A percentile compares a stretch with the other conserved stretches of the same genome.
Conservation (phyloP, 2,888 invertebrate species). For the Limenitis arthemis region DNA sequence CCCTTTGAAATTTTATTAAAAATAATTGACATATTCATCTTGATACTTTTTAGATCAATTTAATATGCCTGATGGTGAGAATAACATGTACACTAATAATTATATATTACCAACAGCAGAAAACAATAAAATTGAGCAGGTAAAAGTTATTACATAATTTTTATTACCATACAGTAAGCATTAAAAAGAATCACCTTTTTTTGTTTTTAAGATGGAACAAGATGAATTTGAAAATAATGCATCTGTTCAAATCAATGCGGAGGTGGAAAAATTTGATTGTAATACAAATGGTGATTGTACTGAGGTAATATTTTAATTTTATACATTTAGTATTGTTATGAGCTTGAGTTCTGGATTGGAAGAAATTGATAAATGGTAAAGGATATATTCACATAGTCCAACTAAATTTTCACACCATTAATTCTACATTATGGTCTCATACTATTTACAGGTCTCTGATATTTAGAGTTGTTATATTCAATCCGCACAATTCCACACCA, state of each 20-base stretch:
- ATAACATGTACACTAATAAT: conserved; percentile 40
- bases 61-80: conserved; percentile 37
- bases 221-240: conserved; percentile 23
- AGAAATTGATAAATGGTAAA: no score
- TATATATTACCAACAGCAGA: conserved; percentile 45
- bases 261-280: conserved; percentile 21
- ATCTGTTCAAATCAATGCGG: conserved; percentile 26
- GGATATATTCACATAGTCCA: no score
- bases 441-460: no score
- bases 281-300: conserved; percentile 39
- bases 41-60: conserved; percentile 44
- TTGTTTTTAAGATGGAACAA: conserved; percentile 35
- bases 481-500: no score
- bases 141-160: conserved; percentile 12
- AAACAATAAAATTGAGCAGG: conserved; percentile 34
- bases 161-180: no score
- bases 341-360: no score
- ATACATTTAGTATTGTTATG: no score
- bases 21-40: neutral
- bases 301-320: conserved; percentile 35
- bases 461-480: no score
- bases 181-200: neutral
- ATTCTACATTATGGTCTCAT: no score
- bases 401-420: no score
- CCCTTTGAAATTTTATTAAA: no score